phyloP scores from a whole-genome alignment of 1,140 invertebrate species.

The Chymomyza costata region DNA sequence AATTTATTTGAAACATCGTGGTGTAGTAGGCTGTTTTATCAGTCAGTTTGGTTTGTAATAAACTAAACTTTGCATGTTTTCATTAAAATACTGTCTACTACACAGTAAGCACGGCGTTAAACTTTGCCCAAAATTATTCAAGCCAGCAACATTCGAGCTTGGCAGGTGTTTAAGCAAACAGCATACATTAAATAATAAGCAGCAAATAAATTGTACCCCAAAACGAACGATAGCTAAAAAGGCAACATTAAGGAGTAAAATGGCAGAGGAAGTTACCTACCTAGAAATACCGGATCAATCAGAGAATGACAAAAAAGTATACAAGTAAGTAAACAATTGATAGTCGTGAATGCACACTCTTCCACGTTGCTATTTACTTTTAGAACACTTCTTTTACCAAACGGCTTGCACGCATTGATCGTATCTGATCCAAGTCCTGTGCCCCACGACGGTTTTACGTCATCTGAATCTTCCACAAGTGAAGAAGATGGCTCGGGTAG shows the following conservation, averaged over 20 bases:
- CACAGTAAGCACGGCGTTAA: conserved; percentile 18
- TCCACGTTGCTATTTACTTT: conserved; percentile 21
- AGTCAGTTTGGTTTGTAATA: no score
- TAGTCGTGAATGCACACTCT: background rate
- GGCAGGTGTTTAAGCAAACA: background rate
- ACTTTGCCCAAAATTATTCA: conserved; percentile 8
- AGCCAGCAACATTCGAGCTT: conserved; percentile 6
- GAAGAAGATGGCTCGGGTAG: conserved; percentile 25
- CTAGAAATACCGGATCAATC: conserved; percentile 78
- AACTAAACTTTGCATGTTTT: conserved; percentile 20
- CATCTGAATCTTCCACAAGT: conserved; percentile 46
- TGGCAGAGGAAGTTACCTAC: conserved; percentile 43
- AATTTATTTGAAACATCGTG: no score
- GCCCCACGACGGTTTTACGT: conserved; percentile 60
- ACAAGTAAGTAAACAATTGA: conserved; percentile 61
- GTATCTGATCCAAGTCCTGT: conserved; percentile 78
- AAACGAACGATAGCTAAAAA: conserved; percentile 1
- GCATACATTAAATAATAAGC: background rate
- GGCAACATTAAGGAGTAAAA: no score
- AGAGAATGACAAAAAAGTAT: conserved; percentile 79
- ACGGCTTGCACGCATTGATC: conserved; percentile 82
- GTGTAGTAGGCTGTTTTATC: no score
- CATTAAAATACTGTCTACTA: conserved; percentile 2
- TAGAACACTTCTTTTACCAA: conserved; percentile 80
- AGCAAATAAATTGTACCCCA: background rate